phyloP scores from a whole-genome alignment of 2,888 invertebrate genomes.

The Pseudolycoriella hygida region DNA sequence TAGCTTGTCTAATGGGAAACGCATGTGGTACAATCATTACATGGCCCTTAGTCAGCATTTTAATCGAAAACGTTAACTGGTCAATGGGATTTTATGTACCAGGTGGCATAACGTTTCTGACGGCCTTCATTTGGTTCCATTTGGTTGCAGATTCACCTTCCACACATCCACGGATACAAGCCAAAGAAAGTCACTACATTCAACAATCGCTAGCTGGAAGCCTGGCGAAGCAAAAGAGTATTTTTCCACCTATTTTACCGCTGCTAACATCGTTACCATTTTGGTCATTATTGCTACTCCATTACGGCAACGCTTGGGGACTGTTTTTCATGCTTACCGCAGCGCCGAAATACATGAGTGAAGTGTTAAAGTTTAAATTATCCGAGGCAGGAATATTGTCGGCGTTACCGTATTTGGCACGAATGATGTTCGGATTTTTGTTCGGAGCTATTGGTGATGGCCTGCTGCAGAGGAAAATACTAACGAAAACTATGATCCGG shows the following conservation, averaged over 20 bases:
- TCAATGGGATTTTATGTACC: constrained; percentile 48
- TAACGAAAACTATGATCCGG: constrained; percentile 38
- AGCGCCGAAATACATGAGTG: constrained; percentile 57
- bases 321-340: constrained; percentile 58
- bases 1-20: constrained; percentile 45
- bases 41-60: constrained; percentile 40
- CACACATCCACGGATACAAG: constrained; percentile 40
- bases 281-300: constrained; percentile 43
- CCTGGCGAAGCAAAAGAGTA: constrained; percentile 40
- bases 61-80: constrained; percentile 47
- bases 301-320: constrained; percentile 62
- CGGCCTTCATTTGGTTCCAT: constrained; percentile 41
- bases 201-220: constrained; percentile 38
- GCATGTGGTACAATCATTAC: constrained; percentile 52
- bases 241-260: constrained; percentile 43
- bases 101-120: constrained; percentile 34
- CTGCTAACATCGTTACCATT: constrained; percentile 50
- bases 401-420: constrained; percentile 50
- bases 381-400: constrained; percentile 52
- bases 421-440: constrained; percentile 46
- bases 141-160: constrained; percentile 44
- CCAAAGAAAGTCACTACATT: constrained; percentile 44
- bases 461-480: constrained; percentile 30
- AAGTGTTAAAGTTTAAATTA: constrained; percentile 50
- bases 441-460: constrained; percentile 54